Evolutionary conservation across 2,797 vertebrate species (phyloP).

Genomic region (Poecile montanus): DNA sequence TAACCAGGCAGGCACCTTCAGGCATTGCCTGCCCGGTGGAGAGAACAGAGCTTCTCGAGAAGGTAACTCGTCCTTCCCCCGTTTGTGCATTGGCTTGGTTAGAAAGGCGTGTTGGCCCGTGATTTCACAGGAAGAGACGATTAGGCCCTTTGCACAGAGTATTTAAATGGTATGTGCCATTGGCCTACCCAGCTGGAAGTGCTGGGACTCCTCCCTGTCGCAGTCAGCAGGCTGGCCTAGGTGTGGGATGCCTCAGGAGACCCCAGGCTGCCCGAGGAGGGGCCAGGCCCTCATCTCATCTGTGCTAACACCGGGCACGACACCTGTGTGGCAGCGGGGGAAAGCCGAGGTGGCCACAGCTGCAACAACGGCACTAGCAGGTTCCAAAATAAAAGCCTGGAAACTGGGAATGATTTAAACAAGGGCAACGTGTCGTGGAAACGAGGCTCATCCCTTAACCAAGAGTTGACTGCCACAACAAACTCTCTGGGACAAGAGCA

Average conservation of each 20-base stretch:
- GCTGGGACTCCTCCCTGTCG: neutral
- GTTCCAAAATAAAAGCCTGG: neutral
- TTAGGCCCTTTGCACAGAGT: neutral
- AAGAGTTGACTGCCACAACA: neutral
- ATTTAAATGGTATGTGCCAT: neutral
- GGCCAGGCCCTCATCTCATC: neutral
- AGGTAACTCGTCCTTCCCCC: neutral
- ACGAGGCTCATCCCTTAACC: neutral
- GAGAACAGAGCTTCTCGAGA: neutral
- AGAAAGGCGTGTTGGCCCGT: fast-evolving
- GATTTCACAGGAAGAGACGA: neutral
- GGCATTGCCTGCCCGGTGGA: fast-evolving
- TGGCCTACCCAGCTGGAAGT: neutral
- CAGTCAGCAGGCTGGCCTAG: neutral
- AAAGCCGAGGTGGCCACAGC: neutral
- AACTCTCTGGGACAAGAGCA: neutral
- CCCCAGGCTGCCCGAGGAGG: neutral
- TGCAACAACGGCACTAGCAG: fast-evolving
- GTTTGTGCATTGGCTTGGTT: fast-evolving
- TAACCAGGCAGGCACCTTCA: neutral
- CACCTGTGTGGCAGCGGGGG: neutral
- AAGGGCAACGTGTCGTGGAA: neutral
- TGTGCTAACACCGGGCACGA: too few species aligned
- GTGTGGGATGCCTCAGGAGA: neutral
- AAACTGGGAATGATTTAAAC: neutral